Base-by-base conservation (phyloP, 2,797 vertebrate genomes). In the Tragelaphus eurycerus region DNA sequence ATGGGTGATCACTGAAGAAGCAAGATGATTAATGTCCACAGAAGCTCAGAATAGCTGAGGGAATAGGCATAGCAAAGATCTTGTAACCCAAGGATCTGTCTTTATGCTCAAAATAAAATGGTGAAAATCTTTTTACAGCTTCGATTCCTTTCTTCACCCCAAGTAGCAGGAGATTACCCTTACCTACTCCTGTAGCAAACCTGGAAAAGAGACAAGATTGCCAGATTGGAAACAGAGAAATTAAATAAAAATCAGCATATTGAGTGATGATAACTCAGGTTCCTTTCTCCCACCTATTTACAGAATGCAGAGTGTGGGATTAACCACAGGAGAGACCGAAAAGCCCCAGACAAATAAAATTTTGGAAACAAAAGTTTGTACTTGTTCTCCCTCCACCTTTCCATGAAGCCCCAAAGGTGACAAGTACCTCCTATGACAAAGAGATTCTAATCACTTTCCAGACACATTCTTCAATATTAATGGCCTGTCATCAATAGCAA, bases 381-480 rank as follows among this genome's bases (percentile, higher is more conserved):
- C 46, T 29, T 74, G 50, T 46, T 78, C 25, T 31, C 27, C 8
- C 76, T 31, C 64, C 8, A 34, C 29, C n/a, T 38, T 64, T 90
- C 15, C 25, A 27, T 87, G 60, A 54, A 17, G 27, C 27, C 79
- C 17, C 46, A 64, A 48, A 91, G 79, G 27, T 82, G 38, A 90
- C 71, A 92, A 88, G 48, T 6, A 81, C 13, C 16, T 19, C 46
- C 27, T 34, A 31, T 12, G 15, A 55, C 27, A 50, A n/a, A 93
- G 76, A 86, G 38, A 86, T 46, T 62, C 48, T 62, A 92, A 81
- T 64, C 50, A 43, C 13, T 64, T 84, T 88, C 62, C 67, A 93
- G n/a, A 97, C 15, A 86, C 15, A 55, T 10, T 91, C n/a, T 90
- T 92, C 78, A 82, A 25, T 81, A 81, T 92, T 81, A 88, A 86